Evolutionary conservation across 2,113 vertebrate species (phyloP).

Genomic region (Petrocephalus microphthalmus): DNA sequence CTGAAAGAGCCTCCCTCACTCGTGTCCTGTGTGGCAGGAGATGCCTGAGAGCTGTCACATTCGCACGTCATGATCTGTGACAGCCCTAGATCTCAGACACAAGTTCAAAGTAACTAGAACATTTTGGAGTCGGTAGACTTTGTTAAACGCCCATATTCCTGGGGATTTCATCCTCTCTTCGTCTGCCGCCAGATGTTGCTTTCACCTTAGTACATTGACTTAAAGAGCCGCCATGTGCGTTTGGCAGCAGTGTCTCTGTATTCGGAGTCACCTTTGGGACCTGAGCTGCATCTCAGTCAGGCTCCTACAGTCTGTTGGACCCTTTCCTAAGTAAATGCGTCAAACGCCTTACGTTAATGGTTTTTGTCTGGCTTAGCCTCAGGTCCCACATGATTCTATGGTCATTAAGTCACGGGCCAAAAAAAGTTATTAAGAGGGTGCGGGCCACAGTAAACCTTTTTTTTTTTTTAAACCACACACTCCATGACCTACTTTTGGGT

Average conservation of each 20-base stretch:
- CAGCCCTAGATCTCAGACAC: slow-evolving; percentile 21
- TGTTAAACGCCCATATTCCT: slow-evolving; percentile 37
- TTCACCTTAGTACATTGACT: slow-evolving; percentile 9
- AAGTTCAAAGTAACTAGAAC: slow-evolving; percentile 44
- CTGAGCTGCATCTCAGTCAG: background rate
- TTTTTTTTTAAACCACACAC: background rate
- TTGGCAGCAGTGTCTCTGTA: background rate
- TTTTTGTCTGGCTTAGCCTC: background rate
- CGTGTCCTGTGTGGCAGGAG: background rate
- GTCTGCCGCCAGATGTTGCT: background rate
- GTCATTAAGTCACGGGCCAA: background rate
- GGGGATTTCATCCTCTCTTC: slow-evolving; percentile 23
- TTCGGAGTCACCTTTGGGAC: background rate
- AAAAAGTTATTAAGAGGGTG: background rate
- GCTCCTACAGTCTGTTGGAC: background rate
- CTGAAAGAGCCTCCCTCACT: slow-evolving; percentile 5
- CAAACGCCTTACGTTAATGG: background rate
- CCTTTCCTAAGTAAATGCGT: background rate
- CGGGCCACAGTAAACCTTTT: background rate
- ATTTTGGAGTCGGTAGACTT: background rate
- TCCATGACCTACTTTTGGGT: background rate
- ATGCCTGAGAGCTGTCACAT: slow-evolving; percentile 4
- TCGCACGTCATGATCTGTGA: slow-evolving; percentile 9
- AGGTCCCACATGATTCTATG: background rate
- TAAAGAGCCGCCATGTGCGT: background rate